Evolutionary conservation across 2,797 vertebrate species (phyloP), one percentile per base, ranked within the genome.

Genomic region (Hoplostethus mediterraneus): DNA sequence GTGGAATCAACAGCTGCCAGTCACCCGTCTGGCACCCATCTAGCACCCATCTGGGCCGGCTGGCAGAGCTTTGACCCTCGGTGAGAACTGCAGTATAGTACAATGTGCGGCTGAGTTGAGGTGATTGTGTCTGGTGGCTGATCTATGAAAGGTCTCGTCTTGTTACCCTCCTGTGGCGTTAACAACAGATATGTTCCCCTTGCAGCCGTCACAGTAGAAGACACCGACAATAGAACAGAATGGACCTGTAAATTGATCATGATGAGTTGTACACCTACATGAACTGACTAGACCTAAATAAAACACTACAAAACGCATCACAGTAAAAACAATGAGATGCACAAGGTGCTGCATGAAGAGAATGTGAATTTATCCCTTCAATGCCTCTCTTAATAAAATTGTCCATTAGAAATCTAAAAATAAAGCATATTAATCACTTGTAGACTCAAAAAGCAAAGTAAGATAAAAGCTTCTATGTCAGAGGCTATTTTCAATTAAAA

Each of bases 341-440:
- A 51, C 67, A 67, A 81, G 70, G 66, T 77, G 65, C 76, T 79
- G 65, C 28, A 55, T 77, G 38, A 65, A 76, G 31, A 68, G 40
- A 76, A 52, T 57, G n/a, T 57, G 60, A 82, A 78, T 70, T 25
- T 30, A 77, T 81, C 77, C 73, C 80, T 85, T 87, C 71, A 79
- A 75, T 72, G 75, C 48, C 52, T 80, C 74, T 64, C 36, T 51
- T 58, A 72, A 63, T 13, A 49, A 52, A 61, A 21, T 30, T 54
- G 31, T 73, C 70, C 21, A 71, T 49, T 72, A 64, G 33, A 6
- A 87, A 67, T 73, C 45, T 82, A 56, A 79, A 80, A 77, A 48
- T 5, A 76, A 69, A 82, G 67, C 44, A 74, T 8, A 10, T 13
- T 14, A n/a, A 44, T 73, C 61, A 74, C 80, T 69, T 67, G 71